Evolutionary conservation across 2,113 vertebrate species (phyloP), one percentile per base, ranked within the genome.

Genomic region (Grus americana): DNA sequence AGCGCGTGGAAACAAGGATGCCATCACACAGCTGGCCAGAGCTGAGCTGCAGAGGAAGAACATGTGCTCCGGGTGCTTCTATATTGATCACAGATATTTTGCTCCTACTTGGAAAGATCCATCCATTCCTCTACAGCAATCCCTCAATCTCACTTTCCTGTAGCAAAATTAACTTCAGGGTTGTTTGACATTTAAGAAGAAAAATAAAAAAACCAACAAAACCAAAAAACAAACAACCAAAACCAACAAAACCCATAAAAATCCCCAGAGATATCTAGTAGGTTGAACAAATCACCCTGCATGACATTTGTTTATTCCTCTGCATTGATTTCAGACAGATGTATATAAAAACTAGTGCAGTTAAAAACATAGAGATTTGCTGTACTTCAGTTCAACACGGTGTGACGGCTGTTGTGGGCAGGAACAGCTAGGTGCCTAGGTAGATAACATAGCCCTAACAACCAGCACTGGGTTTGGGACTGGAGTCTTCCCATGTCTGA

Each of bases 1-100:
- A n/a, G 36, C 21, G 38, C 65, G 34, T 2, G 3, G 72, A 79
- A 86, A 78, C 22, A 50, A 36, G 24, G 71, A 57, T 72, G 27
- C 29, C 42, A 46, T 12, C 36, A 46, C 14, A 12, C 42, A 83
- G 30, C 26, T 59, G 24, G 44, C 26, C 62, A 54, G 49, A 79
- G 12, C 15, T 26, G n/a, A 85, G 34, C 57, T 40, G 26, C 27
- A 47, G 44, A 44, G 50, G 8, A 23, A 30, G 30, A 92, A 59
- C 32, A 38, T 1, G 0, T 12, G 14, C 19, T 70, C 21, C 1
- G 0, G 10, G 23, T 0, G 1, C 29, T 84, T 34, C 61, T 38
- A 14, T 58, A 59, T 50, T 15, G 21, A 46, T 36, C 26, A 19
- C 58, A 86, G 20, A 52, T 12, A 32, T 86, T 52, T 42, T 88